Evolutionary conservation across 2,888 invertebrate species (phyloP).

Genomic region (Pyralis farinalis): DNA sequence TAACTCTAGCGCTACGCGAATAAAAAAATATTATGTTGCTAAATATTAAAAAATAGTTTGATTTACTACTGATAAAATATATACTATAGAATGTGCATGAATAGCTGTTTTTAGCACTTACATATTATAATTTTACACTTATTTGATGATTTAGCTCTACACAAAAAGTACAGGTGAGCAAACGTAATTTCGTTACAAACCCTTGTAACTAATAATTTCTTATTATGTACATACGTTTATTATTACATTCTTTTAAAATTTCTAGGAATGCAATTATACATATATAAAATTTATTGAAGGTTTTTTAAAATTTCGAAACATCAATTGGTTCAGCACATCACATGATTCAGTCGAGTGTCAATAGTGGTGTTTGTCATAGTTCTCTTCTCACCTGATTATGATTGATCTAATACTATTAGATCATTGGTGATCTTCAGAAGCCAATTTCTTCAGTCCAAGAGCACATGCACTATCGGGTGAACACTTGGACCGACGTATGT

Average conservation of each 20-base stretch:
- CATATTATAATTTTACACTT: too few relatives aligned
- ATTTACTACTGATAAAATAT: too few relatives aligned
- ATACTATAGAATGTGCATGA: too few relatives aligned
- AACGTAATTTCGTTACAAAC: too few relatives aligned
- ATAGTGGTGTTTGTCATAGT: constrained; percentile 11
- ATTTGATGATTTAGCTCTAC: too few relatives aligned
- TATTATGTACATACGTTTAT: too few relatives aligned
- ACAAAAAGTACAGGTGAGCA: too few relatives aligned
- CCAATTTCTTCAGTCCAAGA: constrained; percentile 41
- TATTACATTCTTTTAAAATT: constrained; percentile 5
- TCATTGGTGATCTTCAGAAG: constrained; percentile 32
- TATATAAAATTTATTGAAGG: not conserved
- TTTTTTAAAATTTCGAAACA: not conserved
- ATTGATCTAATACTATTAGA: constrained; percentile 32
- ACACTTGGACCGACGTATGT: constrained; percentile 35
- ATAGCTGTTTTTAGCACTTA: too few relatives aligned
- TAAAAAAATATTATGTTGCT: too few relatives aligned
- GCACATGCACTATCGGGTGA: constrained; percentile 62
- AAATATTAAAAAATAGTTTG: too few relatives aligned
- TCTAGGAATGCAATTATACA: not conserved
- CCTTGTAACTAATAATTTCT: too few relatives aligned
- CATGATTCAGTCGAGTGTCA: constrained; percentile 51
- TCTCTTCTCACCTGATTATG: constrained; percentile 49
- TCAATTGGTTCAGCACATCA: constrained; percentile 34
- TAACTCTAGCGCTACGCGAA: too few relatives aligned